These are phyloP conservation scores for Mormyrops boulengeri DNA, from an alignment of 2,797 vertebrate species.

Conservation along the genomic window DNA sequence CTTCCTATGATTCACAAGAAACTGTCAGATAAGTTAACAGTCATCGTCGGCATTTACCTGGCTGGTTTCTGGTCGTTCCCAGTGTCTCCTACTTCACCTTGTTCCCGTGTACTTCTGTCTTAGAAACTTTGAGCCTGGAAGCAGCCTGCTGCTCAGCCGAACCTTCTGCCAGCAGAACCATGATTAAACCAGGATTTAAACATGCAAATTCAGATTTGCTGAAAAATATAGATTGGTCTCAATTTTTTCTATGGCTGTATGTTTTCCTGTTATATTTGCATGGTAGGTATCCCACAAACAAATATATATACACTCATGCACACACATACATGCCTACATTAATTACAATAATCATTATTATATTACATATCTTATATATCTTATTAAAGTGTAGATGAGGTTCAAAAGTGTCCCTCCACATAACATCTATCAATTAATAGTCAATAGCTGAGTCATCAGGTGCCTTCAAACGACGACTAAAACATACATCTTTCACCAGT, in stretches of 20 bases:
- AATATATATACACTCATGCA: neutral
- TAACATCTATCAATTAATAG: neutral
- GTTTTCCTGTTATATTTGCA: neutral
- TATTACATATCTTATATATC: neutral
- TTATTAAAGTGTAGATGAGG: neutral
- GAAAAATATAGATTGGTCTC: neutral
- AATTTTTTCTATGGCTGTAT: neutral
- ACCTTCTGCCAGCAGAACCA: neutral
- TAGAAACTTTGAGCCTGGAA: neutral
- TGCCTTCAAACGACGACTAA: neutral
- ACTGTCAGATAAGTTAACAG: neutral
- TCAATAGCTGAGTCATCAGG: neutral
- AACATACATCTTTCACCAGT: neutral
- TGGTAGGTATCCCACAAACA: neutral
- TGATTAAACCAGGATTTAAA: neutral
- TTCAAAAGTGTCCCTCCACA: neutral
- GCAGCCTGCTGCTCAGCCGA: too few species aligned
- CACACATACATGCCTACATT: neutral
- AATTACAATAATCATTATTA: neutral
- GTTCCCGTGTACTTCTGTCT: neutral
- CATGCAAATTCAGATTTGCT: neutral
- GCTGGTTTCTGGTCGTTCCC: neutral
- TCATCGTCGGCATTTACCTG: neutral
- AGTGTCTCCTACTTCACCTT: neutral
- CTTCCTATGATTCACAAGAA: neutral